Evolutionary conservation across 2,797 vertebrate species (phyloP).

Genomic region (Trematomus bernacchii): DNA sequence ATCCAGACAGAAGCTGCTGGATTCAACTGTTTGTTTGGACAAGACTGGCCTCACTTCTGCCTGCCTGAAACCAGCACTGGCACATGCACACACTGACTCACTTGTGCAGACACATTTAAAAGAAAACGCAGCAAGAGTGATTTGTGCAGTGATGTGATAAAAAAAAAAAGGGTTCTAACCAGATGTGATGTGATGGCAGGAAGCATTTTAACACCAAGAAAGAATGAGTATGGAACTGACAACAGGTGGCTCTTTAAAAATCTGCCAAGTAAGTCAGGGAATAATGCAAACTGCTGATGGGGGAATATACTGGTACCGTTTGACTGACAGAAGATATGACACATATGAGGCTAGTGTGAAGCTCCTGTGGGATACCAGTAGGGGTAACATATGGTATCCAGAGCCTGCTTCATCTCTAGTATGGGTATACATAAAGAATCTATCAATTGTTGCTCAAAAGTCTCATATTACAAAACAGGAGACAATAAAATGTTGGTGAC

Average conservation of each 20-base stretch:
- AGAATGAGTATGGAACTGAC: background rate
- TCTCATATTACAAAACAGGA: background rate
- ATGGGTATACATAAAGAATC: slow-evolving; percentile 9
- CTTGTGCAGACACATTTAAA: slow-evolving; percentile 20
- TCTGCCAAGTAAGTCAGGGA: slow-evolving; percentile 3
- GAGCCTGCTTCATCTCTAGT: background rate
- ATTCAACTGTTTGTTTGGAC: slow-evolving; percentile 61
- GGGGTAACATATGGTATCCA: slow-evolving; percentile 1
- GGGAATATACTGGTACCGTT: background rate
- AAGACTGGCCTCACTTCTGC: slow-evolving; percentile 53
- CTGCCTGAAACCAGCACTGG: slow-evolving; percentile 44
- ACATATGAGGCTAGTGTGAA: slow-evolving; percentile 14
- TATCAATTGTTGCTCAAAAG: slow-evolving; percentile 13
- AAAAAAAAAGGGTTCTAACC: background rate
- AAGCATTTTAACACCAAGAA: slow-evolving; percentile 26
- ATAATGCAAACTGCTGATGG: slow-evolving; percentile 34
- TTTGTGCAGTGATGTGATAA: background rate
- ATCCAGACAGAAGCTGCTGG: slow-evolving; percentile 62
- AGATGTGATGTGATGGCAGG: background rate
- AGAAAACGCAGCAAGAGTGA: background rate
- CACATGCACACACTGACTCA: slow-evolving; percentile 33
- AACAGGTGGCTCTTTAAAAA: slow-evolving; percentile 24
- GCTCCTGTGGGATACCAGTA: slow-evolving; percentile 1
- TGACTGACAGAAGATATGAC: slow-evolving; percentile 26
- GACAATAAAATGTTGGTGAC: background rate